Conservation (phyloP, 1,140 invertebrate species). For the Tetramorium alpestre region DNA sequence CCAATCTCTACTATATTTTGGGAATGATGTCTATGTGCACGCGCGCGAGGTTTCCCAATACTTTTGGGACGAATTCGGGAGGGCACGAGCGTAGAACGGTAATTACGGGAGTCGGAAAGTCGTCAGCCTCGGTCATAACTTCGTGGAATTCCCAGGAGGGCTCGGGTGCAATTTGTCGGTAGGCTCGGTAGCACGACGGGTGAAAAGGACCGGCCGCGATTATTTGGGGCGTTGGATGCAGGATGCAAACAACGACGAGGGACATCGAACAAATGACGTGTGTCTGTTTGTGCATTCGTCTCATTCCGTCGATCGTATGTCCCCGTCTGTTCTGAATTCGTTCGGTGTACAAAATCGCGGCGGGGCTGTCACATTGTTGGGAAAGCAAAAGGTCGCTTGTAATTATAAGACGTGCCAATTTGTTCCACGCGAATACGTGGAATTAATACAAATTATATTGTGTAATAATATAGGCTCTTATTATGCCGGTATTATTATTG, state of each 20-base stretch:
- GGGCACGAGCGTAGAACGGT: conserved; percentile 77
- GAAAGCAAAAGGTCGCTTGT: not conserved
- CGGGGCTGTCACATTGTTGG: conserved; percentile 4
- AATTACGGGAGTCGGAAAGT: conserved; percentile 83
- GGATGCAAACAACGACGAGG: conserved; percentile 75
- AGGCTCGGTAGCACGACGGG: conserved; percentile 63
- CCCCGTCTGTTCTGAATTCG: conserved; percentile 46
- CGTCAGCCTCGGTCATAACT: conserved; percentile 81
- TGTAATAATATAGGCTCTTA: not conserved
- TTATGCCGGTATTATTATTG: not conserved
- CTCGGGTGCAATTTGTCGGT: conserved; percentile 80
- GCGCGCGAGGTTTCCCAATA: conserved; percentile 66
- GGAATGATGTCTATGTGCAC: conserved; percentile 46
- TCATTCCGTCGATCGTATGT: conserved; percentile 67
- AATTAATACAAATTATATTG: not conserved
- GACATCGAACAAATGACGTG: conserved; percentile 78
- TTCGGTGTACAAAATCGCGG: conserved; percentile 40
- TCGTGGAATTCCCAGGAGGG: conserved; percentile 77
- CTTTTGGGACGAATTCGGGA: conserved; percentile 72
- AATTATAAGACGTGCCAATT: conserved; percentile 43
- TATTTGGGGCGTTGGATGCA: conserved; percentile 79
- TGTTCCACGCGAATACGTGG: not conserved
- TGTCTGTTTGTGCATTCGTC: conserved; percentile 72
- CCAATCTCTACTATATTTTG: conserved; percentile 58
- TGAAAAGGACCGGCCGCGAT: conserved; percentile 78